Percentiles rank a stretch among this genome's conserved stretches.
These are phyloP conservation scores for Lates japonicus DNA, from an alignment of 2,797 vertebrate genomes.

Conservation along the genomic window DNA sequence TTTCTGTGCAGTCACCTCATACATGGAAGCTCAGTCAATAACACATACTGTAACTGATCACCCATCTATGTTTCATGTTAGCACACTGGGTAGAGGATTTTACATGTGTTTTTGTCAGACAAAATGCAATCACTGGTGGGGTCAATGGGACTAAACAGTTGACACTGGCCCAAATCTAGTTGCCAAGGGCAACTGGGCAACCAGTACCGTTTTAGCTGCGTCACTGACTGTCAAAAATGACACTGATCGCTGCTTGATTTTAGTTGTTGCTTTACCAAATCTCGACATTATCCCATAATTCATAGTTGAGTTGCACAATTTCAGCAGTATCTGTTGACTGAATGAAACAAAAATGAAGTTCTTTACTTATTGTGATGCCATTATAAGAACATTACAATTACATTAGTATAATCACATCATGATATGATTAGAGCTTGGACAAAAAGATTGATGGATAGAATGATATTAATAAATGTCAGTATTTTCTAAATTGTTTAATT, in stretches of 20 bases:
- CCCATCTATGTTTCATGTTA: slow-evolving; percentile 39
- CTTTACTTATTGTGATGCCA: no score
- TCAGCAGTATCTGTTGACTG: background rate
- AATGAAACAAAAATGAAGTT: no score
- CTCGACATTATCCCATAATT: background rate
- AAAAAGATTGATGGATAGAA: background rate
- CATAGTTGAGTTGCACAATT: background rate
- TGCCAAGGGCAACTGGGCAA: slow-evolving; percentile 27
- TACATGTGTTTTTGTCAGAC: slow-evolving; percentile 7
- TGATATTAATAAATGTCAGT: no score
- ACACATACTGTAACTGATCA: slow-evolving; percentile 36
- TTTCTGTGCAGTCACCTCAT: slow-evolving; percentile 26
- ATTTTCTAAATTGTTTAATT: background rate
- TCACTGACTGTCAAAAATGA: background rate
- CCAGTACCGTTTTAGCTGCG: background rate
- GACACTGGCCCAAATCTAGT: slow-evolving; percentile 32
- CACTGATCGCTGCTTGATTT: background rate
- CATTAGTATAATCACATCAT: no score
- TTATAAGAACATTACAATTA: no score
- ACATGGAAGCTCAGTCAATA: background rate
- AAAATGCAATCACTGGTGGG: background rate
- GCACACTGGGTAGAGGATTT: background rate
- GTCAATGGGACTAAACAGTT: slow-evolving; percentile 2
- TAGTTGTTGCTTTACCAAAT: background rate
- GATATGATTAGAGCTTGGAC: no score